Percentiles rank a stretch among this genome's conserved stretches.
Conservation (phyloP, 2,888 invertebrate genomes). For the Scotopteryx bipunctaria region DNA sequence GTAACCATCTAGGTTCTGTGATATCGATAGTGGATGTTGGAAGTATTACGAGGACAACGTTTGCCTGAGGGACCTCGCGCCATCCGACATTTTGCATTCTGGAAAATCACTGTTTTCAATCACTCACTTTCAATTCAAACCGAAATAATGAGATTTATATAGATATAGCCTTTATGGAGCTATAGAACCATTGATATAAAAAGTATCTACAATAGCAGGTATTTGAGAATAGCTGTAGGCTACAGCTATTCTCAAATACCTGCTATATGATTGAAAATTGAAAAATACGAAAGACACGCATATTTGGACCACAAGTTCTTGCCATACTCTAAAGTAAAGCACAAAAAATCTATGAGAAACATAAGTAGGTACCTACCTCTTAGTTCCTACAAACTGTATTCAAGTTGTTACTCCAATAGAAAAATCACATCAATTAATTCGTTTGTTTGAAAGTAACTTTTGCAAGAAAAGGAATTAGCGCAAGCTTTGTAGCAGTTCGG, state of each 20-base stretch:
- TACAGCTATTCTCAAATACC: too few species aligned
- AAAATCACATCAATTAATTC: slow-evolving; percentile 16
- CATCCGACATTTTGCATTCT: background rate
- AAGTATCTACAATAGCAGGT: too few species aligned
- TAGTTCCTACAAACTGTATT: slow-evolving; percentile 6
- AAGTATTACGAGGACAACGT: slow-evolving; percentile 3
- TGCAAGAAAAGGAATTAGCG: slow-evolving; percentile 1
- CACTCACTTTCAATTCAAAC: too few species aligned
- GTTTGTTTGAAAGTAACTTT: slow-evolving; percentile 10
- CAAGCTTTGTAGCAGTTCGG: slow-evolving; percentile 4
- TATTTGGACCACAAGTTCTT: too few species aligned
- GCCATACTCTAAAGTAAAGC: slow-evolving; percentile 3
- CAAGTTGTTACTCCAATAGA: slow-evolving; percentile 9
- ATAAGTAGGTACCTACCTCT: too few species aligned
- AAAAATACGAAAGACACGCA: too few species aligned
- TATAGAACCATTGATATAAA: too few species aligned
- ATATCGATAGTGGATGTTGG: background rate
- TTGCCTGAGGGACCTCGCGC: slow-evolving; percentile 9
- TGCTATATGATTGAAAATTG: too few species aligned
- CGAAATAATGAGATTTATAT: too few species aligned
- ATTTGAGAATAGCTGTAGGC: too few species aligned
- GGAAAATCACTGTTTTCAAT: slow-evolving; percentile 13
- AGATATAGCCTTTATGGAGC: too few species aligned
- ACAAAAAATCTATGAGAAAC: too few species aligned
- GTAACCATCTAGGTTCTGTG: background rate